Evolutionary conservation across 92 coral and sea anemone species (phyloP), one percentile per base, ranked within the genome.

Genomic region (Umimayanthus kanabou): DNA sequence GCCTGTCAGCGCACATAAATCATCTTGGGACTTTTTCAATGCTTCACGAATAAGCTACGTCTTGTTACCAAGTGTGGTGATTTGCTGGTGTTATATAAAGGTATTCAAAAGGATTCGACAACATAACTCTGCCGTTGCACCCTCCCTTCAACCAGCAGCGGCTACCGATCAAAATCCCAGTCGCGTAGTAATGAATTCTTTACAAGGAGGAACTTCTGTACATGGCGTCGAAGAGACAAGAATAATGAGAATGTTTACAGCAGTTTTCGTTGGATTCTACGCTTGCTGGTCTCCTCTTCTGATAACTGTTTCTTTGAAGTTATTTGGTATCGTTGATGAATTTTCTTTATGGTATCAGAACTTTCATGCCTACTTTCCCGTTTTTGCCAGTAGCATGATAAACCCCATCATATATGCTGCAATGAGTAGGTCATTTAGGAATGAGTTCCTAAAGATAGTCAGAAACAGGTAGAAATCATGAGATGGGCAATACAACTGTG

Each of bases 51-150:
- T n/a, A n/a, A n/a, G n/a, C 42, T 72, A 9, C 22, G 7, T 72
- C 76, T 29, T 72, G 5, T 26, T 72, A 23, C 76, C 76, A 15
- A 72, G 76, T 72, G 76, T 72, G 4, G 76, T 72, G 76, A 29
- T 72, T 28, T 22, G 39, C 2, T 72, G 37, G 37, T 29, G 76
- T 20, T 72, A 72, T 10, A 29, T 33, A 2, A 28, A 33, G 5
- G 40, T 72, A 29, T 72, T 72, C 13, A 0, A 1, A 0, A 72
- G 40, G 42, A 33, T 72, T 28, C 76, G 76, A 26, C 76, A 33
- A 29, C 76, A 72, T 16, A 72, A 72, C 8, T 25, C 76, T 9
- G 15, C 39, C 22, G n/a, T 72, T 28, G 76, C 76, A 10, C 76
- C 76, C 18, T 72, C 76, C 2, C 10, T 72, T 14, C 22, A 29